Evolutionary conservation across 1,140 invertebrate species (phyloP).

Genomic region (Drosophila saltans): DNA sequence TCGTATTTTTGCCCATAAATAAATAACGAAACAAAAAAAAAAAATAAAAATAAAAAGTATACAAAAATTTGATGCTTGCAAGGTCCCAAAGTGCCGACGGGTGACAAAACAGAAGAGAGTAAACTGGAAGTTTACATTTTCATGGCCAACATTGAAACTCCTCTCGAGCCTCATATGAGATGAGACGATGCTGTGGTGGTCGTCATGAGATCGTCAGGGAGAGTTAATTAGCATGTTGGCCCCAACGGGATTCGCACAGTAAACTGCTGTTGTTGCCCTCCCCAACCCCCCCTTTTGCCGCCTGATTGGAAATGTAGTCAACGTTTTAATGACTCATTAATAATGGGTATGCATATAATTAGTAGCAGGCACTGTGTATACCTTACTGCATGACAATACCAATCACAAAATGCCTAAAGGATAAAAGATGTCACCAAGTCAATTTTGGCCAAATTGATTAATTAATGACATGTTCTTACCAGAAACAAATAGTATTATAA

Average conservation of each 20-base stretch:
- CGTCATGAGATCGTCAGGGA: constrained; percentile 2
- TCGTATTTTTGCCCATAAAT: constrained; percentile 71
- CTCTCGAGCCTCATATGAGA: constrained; percentile 1
- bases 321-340: constrained; percentile 68
- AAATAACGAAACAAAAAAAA: constrained; percentile 56
- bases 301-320: constrained; percentile 67
- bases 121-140: constrained; percentile 3
- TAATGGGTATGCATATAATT: constrained; percentile 68
- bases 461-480: constrained; percentile 33
- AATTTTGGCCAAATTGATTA: constrained; percentile 37
- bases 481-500: too few relatives aligned
- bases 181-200: constrained; percentile 5
- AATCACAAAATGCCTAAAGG: neutral
- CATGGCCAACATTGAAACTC: neutral
- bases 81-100: constrained; percentile 16
- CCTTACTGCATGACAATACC: constrained; percentile 4
- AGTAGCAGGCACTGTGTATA: constrained; percentile 60
- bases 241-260: constrained; percentile 52
- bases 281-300: constrained; percentile 1
- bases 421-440: neutral
- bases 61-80: constrained; percentile 4
- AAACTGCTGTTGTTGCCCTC: neutral
- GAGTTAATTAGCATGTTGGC: constrained; percentile 64
- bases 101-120: constrained; percentile 12
- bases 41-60: neutral